Evolutionary conservation across 2,888 invertebrate genomes (phyloP).

Genomic region (Cynaeus angustus): DNA sequence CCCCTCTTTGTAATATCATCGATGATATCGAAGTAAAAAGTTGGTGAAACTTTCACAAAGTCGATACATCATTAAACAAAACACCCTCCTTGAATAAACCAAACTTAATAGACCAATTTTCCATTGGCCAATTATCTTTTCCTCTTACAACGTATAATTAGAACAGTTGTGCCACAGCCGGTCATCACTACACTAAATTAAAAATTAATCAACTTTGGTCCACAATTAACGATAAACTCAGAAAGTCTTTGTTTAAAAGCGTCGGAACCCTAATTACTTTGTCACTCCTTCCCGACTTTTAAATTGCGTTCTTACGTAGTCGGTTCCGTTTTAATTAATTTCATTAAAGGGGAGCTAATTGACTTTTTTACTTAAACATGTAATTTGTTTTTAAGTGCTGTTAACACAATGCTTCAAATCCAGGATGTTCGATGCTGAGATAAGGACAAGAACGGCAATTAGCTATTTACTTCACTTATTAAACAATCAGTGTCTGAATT

Average conservation of each 20-base stretch:
- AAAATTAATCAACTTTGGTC: conserved; percentile 68
- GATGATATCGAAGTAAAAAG: conserved; percentile 34
- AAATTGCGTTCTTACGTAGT: conserved; percentile 27
- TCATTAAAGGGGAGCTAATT: conserved; percentile 54
- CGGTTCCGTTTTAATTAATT: conserved; percentile 55
- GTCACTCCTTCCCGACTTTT: conserved; percentile 25
- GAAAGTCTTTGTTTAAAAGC: conserved; percentile 14
- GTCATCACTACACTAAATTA: conserved; percentile 66
- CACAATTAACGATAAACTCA: conserved; percentile 62
- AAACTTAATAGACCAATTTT: conserved; percentile 62
- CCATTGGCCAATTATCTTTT: conserved; percentile 60
- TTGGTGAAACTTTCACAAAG: conserved; percentile 36
- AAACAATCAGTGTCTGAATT: conserved; percentile 45
- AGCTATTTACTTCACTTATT: conserved; percentile 52
- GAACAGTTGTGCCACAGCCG: conserved; percentile 67
- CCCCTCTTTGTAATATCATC: conserved; percentile 22
- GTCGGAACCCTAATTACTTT: conserved; percentile 34
- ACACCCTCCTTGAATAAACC: conserved; percentile 58
- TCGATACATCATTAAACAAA: conserved; percentile 48
- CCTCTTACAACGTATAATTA: conserved; percentile 64
- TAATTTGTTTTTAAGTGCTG: conserved; percentile 57
- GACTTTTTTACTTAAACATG: conserved; percentile 54
- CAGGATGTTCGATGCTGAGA: conserved; percentile 54
- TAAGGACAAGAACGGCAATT: conserved; percentile 54
- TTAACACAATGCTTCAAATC: conserved; percentile 56